A percentile compares a stretch with the other conserved stretches of the same genome.
These are phyloP conservation scores for Epinotia nisella DNA, from an alignment of 2,888 invertebrate genomes.

Conservation along the genomic window DNA sequence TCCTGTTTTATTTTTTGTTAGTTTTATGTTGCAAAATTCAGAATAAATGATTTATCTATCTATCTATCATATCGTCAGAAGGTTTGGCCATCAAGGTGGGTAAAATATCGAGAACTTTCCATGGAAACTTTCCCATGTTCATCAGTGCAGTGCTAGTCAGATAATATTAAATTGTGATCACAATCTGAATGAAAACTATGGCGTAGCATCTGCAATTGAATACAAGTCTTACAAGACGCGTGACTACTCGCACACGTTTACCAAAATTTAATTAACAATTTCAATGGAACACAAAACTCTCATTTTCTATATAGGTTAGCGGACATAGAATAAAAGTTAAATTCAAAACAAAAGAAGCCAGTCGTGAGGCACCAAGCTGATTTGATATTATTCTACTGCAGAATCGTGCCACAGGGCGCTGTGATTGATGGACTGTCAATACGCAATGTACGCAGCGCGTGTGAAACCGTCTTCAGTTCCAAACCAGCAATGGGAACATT, in stretches of 20 bases:
- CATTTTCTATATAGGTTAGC: slow-evolving; percentile 62
- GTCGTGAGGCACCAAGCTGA: slow-evolving; percentile 83
- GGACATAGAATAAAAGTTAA: slow-evolving; percentile 61
- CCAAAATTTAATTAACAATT: slow-evolving; percentile 39
- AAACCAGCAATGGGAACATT: slow-evolving; percentile 12
- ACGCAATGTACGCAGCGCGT: slow-evolving; percentile 44
- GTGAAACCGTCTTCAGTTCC: slow-evolving; percentile 40
- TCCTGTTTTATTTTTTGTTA: no score
- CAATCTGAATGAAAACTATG: not conserved
- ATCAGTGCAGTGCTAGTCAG: not conserved
- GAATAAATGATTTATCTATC: no score
- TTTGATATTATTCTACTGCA: slow-evolving; percentile 76
- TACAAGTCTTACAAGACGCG: slow-evolving; percentile 3
- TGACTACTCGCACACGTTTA: slow-evolving; percentile 33
- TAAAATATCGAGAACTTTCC: not conserved
- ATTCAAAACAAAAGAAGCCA: slow-evolving; percentile 72
- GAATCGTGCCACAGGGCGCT: slow-evolving; percentile 73
- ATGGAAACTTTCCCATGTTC: not conserved
- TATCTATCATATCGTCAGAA: no score
- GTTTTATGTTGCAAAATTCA: no score
- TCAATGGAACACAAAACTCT: slow-evolving; percentile 34
- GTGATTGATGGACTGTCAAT: slow-evolving; percentile 76
- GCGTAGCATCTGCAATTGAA: not conserved
- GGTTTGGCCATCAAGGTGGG: not conserved
- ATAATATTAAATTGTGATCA: not conserved